phyloP scores from a whole-genome alignment of 2,888 invertebrate species.

The Scaptomyza tumidula region DNA sequence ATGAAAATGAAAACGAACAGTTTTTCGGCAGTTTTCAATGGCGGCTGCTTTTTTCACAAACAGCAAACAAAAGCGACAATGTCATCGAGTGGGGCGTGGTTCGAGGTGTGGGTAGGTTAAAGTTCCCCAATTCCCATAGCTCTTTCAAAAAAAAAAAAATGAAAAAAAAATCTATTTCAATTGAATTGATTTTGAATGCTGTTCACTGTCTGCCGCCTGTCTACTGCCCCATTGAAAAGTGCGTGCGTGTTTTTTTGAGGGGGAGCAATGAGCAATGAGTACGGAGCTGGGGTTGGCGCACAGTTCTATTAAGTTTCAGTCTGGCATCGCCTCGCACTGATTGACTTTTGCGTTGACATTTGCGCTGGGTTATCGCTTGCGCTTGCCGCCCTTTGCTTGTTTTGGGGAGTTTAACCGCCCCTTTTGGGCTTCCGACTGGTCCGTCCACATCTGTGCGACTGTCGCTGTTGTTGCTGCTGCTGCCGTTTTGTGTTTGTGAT shows the following conservation, averaged over 20 bases:
- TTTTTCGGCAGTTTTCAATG: conserved; percentile 69
- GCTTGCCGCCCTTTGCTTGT: conserved; percentile 37
- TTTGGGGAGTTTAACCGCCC: conserved; percentile 29
- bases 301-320: conserved; percentile 53
- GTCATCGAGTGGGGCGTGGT: conserved; percentile 32
- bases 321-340: conserved; percentile 48
- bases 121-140: conserved; percentile 19
- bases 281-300: conserved; percentile 11
- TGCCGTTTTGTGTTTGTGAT: conserved; percentile 48
- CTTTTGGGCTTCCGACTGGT: conserved; percentile 11
- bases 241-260: conserved; percentile 58
- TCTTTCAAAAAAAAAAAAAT: conserved; percentile 17
- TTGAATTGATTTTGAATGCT: conserved; percentile 80
- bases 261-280: neutral
- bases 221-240: conserved; percentile 72
- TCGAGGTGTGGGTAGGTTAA: neutral
- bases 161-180: conserved; percentile 65
- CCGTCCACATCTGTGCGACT: conserved; percentile 46
- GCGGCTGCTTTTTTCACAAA: conserved; percentile 38
- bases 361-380: conserved; percentile 66
- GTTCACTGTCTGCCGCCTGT: conserved; percentile 60
- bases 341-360: conserved; percentile 78
- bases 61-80: conserved; percentile 52
- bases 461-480: conserved; percentile 26
- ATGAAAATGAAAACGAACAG: conserved; percentile 60